These are phyloP conservation scores for Pollenia labialis DNA, from an alignment of 2,888 invertebrate genomes.

Conservation along the genomic window DNA sequence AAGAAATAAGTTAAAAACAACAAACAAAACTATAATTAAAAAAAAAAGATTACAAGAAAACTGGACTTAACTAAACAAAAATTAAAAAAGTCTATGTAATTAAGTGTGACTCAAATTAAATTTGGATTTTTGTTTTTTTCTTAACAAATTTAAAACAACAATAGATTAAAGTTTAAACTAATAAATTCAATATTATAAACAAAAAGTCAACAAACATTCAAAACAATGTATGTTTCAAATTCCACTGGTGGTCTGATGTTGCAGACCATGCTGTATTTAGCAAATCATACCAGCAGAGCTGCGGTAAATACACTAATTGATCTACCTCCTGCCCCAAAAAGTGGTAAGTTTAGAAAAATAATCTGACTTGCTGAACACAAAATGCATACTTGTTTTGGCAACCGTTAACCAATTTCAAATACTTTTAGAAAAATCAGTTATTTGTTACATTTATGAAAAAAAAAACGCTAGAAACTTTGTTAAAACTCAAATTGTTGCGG, in stretches of 20 bases:
- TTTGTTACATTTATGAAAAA: background rate
- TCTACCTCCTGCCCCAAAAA: conserved; percentile 81
- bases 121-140: background rate
- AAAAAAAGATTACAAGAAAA: conserved; percentile 7
- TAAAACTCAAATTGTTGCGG: background rate
- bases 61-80: background rate
- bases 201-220: conserved; percentile 14
- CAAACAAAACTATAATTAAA: background rate
- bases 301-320: conserved; percentile 81
- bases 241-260: conserved; percentile 83
- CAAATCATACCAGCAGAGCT: conserved; percentile 82
- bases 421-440: conserved; percentile 29
- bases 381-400: background rate
- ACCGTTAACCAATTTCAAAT: conserved; percentile 9
- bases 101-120: conserved; percentile 6
- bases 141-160: background rate
- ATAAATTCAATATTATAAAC: background rate
- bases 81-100: background rate
- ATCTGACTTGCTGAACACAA: too few relatives aligned
- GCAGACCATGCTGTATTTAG: conserved; percentile 84
- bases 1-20: conserved; percentile 4
- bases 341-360: conserved; percentile 79
- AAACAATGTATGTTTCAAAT: conserved; percentile 81
- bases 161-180: background rate
- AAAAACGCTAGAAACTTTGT: conserved; percentile 10